Conservation (phyloP, 1,140 invertebrate species). For the Xylocopa sonorina region DNA sequence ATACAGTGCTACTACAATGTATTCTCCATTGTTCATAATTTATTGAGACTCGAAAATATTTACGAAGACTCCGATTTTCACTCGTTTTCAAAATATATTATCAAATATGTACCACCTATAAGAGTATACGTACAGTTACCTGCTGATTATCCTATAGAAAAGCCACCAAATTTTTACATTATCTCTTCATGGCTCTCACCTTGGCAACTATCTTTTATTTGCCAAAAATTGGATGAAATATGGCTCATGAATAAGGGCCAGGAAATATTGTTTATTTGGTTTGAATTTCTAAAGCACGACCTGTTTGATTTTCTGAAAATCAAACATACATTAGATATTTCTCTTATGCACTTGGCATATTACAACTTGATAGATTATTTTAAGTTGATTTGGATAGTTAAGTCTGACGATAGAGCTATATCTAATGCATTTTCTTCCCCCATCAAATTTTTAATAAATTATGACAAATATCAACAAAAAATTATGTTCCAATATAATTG, state of each 20-base stretch:
- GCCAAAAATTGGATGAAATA: constrained; percentile 76
- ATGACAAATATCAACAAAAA: constrained; percentile 18
- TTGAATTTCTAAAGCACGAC: constrained; percentile 82
- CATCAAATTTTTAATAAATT: constrained; percentile 43
- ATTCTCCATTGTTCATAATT: not conserved
- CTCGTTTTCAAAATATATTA: not conserved
- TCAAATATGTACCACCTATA: constrained; percentile 59
- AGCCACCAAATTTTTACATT: constrained; percentile 51
- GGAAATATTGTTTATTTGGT: constrained; percentile 83
- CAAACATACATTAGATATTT: constrained; percentile 54
- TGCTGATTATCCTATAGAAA: constrained; percentile 53
- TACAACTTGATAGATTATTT: constrained; percentile 10
- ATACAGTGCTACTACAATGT: constrained; percentile 44
- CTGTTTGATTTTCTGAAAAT: constrained; percentile 72
- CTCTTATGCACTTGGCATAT: constrained; percentile 45
- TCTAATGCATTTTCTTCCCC: constrained; percentile 46
- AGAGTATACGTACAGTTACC: constrained; percentile 46
- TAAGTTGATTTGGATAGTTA: constrained; percentile 14
- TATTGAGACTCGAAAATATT: constrained; percentile 6
- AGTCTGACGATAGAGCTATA: constrained; percentile 50
- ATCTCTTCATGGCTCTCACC: constrained; percentile 55
- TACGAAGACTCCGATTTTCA: not conserved
- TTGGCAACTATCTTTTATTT: constrained; percentile 61
- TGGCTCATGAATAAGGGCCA: constrained; percentile 81
- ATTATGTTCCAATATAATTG: constrained; percentile 47